Evolutionary conservation across 2,888 invertebrate species (phyloP).

Genomic region (Cerceris ruficornis): DNA sequence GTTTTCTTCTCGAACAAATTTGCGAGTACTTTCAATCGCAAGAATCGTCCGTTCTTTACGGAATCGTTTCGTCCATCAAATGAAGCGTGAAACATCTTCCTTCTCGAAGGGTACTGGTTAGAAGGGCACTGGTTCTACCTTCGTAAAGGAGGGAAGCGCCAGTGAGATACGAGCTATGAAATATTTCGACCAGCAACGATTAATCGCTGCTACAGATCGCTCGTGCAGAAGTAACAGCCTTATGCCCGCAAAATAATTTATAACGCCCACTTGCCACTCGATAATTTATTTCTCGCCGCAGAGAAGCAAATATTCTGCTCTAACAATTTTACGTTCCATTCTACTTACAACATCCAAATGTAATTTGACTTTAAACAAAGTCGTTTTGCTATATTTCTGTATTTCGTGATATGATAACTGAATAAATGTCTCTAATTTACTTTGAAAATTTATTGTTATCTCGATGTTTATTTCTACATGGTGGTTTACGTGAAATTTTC

Average conservation of each 20-base stretch:
- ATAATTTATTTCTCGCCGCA: conserved; percentile 50
- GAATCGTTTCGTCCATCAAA: conserved; percentile 50
- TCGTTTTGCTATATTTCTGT: no score
- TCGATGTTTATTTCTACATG: no score
- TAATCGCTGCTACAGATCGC: conserved; percentile 62
- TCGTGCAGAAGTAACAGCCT: conserved; percentile 62
- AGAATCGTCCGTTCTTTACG: conserved; percentile 48
- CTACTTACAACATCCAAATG: not conserved
- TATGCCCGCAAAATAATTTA: conserved; percentile 62
- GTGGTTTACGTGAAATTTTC: no score
- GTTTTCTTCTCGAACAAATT: conserved; percentile 45
- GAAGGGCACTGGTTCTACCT: conserved; percentile 27
- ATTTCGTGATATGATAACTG: no score
- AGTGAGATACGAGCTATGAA: conserved; percentile 58
- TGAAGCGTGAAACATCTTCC: conserved; percentile 65
- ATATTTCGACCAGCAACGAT: conserved; percentile 65
- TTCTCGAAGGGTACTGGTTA: conserved; percentile 31
- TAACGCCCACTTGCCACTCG: conserved; percentile 26
- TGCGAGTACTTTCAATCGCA: conserved; percentile 36
- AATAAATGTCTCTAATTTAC: no score
- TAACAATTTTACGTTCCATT: conserved; percentile 31
- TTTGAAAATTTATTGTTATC: no score
- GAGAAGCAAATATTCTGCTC: conserved; percentile 21
- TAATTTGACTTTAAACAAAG: not conserved
- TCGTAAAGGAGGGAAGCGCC: conserved; percentile 19